Conservation (phyloP, 2,888 invertebrate genomes). For the Prosapia bicincta region DNA sequence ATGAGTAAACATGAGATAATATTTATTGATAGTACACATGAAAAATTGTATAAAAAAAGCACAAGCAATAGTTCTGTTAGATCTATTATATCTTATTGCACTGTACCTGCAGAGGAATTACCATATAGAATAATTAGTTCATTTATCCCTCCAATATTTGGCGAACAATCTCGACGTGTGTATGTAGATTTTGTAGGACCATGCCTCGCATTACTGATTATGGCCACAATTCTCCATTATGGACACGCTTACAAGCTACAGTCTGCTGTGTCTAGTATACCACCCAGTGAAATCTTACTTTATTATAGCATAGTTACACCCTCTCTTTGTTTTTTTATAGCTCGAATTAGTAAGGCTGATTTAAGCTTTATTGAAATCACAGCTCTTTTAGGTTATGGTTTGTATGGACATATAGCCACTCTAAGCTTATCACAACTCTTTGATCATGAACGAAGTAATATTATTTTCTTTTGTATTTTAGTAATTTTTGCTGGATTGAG, state of each 20-base stretch:
- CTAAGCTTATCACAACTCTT: conserved; percentile 47
- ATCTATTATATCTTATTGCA: conserved; percentile 40
- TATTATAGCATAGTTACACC: conserved; percentile 46
- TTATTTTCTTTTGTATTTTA: conserved; percentile 48
- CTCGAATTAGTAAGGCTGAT: conserved; percentile 43
- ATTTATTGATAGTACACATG: conserved; percentile 32
- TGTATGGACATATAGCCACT: conserved; percentile 51
- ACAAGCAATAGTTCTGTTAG: conserved; percentile 16
- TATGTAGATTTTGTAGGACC: conserved; percentile 50
- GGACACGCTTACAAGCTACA: conserved; percentile 45
- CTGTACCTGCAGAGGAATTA: conserved; percentile 44
- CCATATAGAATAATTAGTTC: conserved; percentile 46
- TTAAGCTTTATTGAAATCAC: conserved; percentile 46
- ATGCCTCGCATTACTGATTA: conserved; percentile 44
- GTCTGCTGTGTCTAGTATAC: conserved; percentile 38
- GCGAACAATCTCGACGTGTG: conserved; percentile 43
- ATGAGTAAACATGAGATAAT: conserved; percentile 31
- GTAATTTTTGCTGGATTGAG: conserved; percentile 51
- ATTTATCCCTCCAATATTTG: conserved; percentile 47
- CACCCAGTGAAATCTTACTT: conserved; percentile 44
- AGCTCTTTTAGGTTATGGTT: conserved; percentile 49
- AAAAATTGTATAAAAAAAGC: conserved; percentile 10
- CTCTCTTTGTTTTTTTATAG: conserved; percentile 43
- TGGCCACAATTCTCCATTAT: conserved; percentile 45
- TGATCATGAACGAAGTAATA: conserved; percentile 47